phyloP scores from a whole-genome alignment of 2,888 invertebrate genomes.

The Alsophila aescularia region DNA sequence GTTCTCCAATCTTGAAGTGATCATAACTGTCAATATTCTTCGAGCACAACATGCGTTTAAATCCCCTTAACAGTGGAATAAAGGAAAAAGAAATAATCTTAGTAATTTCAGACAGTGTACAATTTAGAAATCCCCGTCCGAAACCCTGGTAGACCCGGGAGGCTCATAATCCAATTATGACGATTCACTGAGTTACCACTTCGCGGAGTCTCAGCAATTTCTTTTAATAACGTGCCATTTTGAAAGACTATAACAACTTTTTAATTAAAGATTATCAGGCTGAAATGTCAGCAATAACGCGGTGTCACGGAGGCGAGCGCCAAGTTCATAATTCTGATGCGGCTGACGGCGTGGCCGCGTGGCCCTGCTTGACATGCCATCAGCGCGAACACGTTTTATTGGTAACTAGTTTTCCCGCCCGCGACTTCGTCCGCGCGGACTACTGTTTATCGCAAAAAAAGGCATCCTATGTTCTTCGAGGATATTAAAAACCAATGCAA shows the following conservation, averaged over 20 bases:
- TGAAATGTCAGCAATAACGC: constrained; percentile 73
- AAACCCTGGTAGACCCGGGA: constrained; percentile 57
- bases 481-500: too few species aligned
- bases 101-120: constrained; percentile 35
- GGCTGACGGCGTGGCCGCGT: constrained; percentile 31
- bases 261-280: constrained; percentile 80
- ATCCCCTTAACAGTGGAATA: constrained; percentile 51
- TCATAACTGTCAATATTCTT: constrained; percentile 84
- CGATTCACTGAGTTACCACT: constrained; percentile 72
- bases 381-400: constrained; percentile 73
- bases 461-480: too few species aligned
- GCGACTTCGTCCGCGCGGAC: too few species aligned
- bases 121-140: constrained; percentile 46
- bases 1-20: constrained; percentile 80
- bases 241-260: constrained; percentile 76
- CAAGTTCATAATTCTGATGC: constrained; percentile 71
- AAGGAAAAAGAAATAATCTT: constrained; percentile 45
- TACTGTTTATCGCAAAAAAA: too few species aligned
- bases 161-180: constrained; percentile 74
- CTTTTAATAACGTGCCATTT: constrained; percentile 75
- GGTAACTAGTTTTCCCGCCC: too few species aligned
- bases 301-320: constrained; percentile 66
- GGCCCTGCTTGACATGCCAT: constrained; percentile 60
- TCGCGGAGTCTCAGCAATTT: constrained; percentile 69
- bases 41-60: constrained; percentile 74